A percentile compares a stretch with the other conserved stretches of the same genome.
These are phyloP conservation scores for Rhodeus uyekii DNA, from an alignment of 2,797 vertebrate species.

Conservation along the genomic window DNA sequence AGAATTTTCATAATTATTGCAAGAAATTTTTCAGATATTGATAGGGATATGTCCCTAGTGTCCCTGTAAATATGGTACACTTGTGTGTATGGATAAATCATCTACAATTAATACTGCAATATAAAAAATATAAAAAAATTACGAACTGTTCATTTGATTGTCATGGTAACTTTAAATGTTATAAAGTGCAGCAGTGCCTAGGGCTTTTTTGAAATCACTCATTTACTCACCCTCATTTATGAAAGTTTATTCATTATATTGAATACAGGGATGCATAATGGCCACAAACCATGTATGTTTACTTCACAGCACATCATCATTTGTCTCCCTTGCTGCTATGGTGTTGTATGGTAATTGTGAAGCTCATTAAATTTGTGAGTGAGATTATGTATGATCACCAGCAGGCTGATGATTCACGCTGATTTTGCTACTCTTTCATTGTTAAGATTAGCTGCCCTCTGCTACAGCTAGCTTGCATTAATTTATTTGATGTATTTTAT, in stretches of 20 bases:
- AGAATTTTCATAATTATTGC: neutral
- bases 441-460: constrained; percentile 4
- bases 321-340: neutral
- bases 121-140: neutral
- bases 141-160: neutral
- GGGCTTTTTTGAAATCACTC: neutral
- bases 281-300: neutral
- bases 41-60: neutral
- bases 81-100: neutral
- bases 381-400: constrained; percentile 40
- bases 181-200: neutral
- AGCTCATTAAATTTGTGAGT: constrained; percentile 13
- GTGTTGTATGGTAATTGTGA: constrained; percentile 14
- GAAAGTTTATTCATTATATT: neutral
- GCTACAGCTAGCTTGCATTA: constrained; percentile 1
- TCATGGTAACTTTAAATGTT: neutral
- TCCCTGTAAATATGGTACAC: neutral
- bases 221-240: neutral
- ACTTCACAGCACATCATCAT: neutral
- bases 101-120: neutral
- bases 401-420: constrained; percentile 33
- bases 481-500: constrained; percentile 11
- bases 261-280: neutral
- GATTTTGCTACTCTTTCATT: neutral
- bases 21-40: neutral